Conservation (phyloP, 1,140 invertebrate species). For the honey bee (Apis mellifera) region Amel_HAv3.1 CM009936.2:3651001-3651500, state of each 20-base stretch:
- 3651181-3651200: slow-evolving; percentile 21
- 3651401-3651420: too few species aligned
- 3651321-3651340: too few species aligned
- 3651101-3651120: neutral
- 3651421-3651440: too few species aligned
- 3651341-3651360: too few species aligned
- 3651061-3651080: slow-evolving; percentile 43
- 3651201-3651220: slow-evolving; percentile 22
- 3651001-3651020: slow-evolving; percentile 61
- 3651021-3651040: slow-evolving; percentile 65
- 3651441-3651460: too few species aligned
- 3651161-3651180: slow-evolving; percentile 32
- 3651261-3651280: neutral
- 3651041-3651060: slow-evolving; percentile 47
- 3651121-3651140: too few species aligned
- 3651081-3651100: slow-evolving; percentile 31
- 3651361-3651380: too few species aligned
- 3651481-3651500: too few species aligned
- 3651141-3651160: slow-evolving; percentile 9
- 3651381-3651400: too few species aligned
- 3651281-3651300: neutral
- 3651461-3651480: too few species aligned
- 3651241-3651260: neutral
- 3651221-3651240: slow-evolving; percentile 36
- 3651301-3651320: neutral